These are phyloP conservation scores for Epistrophella euchroma DNA, from an alignment of 2,888 invertebrate genomes.

Conservation along the genomic window DNA sequence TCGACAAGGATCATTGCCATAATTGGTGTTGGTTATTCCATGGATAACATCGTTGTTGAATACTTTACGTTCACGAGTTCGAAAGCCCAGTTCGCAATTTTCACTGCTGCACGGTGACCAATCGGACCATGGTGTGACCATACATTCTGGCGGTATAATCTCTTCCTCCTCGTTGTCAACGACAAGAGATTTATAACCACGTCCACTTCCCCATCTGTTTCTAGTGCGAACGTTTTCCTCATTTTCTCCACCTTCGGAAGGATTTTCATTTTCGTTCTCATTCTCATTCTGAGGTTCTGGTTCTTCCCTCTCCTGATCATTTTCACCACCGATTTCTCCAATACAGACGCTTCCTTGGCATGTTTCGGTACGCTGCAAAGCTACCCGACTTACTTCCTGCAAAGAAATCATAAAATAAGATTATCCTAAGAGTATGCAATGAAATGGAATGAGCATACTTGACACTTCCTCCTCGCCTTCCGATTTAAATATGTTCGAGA, in stretches of 20 bases:
- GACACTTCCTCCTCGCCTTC: constrained; percentile 87
- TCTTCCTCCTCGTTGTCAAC: constrained; percentile 76
- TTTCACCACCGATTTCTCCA: constrained; percentile 79
- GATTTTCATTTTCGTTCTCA: constrained; percentile 36
- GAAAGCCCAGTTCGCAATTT: constrained; percentile 90
- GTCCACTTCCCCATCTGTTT: constrained; percentile 37
- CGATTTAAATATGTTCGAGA: constrained; percentile 87
- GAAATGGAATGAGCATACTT: constrained; percentile 80
- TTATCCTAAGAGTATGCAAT: background rate
- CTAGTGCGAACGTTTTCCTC: constrained; percentile 65
- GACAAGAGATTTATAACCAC: constrained; percentile 36
- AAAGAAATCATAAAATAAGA: background rate
- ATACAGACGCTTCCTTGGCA: constrained; percentile 83
- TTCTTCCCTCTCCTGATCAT: background rate
- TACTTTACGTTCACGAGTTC: constrained; percentile 84
- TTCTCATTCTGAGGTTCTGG: background rate
- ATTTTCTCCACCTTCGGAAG: constrained; percentile 27
- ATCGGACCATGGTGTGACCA: constrained; percentile 89
- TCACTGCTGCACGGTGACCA: constrained; percentile 93
- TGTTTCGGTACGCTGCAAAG: constrained; percentile 84
- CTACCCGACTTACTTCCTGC: constrained; percentile 81
- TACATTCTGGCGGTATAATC: constrained; percentile 85
- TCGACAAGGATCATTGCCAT: constrained; percentile 81
- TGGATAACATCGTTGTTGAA: constrained; percentile 82
- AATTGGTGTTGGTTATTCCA: constrained; percentile 78